phyloP scores from a whole-genome alignment of 92 coral and sea anemone genomes.

The Bergia puertoricense region DNA sequence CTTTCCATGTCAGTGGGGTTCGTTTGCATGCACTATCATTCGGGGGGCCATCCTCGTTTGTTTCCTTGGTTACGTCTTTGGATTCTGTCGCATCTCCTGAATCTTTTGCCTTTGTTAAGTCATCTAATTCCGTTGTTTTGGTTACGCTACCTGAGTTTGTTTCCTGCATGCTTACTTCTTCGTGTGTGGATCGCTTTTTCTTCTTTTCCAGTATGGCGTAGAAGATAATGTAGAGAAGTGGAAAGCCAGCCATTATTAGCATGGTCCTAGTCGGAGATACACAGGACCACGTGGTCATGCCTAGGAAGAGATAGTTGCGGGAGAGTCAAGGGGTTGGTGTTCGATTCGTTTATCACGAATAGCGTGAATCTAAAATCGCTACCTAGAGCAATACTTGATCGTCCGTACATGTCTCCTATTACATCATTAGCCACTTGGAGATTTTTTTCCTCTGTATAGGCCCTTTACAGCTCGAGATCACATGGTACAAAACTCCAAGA shows the following conservation, averaged over 20 bases:
- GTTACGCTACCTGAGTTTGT: constrained; percentile 36
- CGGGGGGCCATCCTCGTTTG: not conserved
- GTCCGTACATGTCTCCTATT: too few relatives aligned
- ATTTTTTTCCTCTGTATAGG: too few relatives aligned
- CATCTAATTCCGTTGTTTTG: not conserved
- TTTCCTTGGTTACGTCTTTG: not conserved
- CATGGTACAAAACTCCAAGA: too few relatives aligned
- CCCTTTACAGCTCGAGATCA: too few relatives aligned
- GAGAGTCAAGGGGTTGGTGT: not conserved
- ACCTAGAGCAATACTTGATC: too few relatives aligned
- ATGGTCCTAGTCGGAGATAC: constrained; percentile 77
- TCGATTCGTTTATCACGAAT: too few relatives aligned
- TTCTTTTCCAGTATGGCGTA: constrained; percentile 84
- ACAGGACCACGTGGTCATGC: constrained; percentile 86
- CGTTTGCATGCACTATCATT: not conserved
- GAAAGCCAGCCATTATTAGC: constrained; percentile 89
- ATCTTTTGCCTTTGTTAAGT: not conserved
- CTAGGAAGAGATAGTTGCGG: constrained; percentile 16
- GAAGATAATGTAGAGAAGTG: constrained; percentile 71
- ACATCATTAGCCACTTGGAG: too few relatives aligned
- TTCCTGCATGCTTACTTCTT: not conserved
- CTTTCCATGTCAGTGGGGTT: constrained; percentile 67
- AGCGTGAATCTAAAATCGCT: too few relatives aligned
- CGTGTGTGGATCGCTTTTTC: constrained; percentile 16
- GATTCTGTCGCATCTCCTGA: not conserved